Evolutionary conservation across 2,797 vertebrate species (phyloP).

Genomic region (Argyrosomus regius): DNA sequence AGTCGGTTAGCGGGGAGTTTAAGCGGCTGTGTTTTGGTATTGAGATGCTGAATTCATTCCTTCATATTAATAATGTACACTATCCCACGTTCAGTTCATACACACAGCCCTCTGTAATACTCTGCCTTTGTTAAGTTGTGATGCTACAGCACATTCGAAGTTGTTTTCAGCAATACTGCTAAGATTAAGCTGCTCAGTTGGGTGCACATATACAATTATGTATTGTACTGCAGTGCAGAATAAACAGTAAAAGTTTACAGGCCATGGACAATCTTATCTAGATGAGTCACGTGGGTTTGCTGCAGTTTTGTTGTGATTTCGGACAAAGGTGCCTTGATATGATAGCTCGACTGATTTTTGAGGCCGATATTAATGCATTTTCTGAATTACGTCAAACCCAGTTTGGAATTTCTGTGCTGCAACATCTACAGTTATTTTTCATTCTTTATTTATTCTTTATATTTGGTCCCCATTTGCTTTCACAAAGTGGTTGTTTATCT

Average conservation of each 20-base stretch:
- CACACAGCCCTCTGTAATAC: background rate
- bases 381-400: background rate
- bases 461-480: background rate
- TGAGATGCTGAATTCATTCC: background rate
- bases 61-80: background rate
- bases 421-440: background rate
- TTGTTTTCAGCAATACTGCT: background rate
- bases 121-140: background rate
- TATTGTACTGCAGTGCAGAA: background rate
- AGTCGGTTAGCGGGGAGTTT: background rate
- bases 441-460: background rate
- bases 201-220: slow-evolving; percentile 4
- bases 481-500: background rate
- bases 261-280: background rate
- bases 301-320: background rate
- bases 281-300: background rate
- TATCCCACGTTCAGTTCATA: background rate
- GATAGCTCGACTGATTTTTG: background rate
- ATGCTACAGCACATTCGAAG: background rate
- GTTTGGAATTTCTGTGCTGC: background rate
- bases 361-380: background rate
- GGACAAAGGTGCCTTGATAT: background rate
- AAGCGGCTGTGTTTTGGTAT: background rate
- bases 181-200: background rate
- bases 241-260: slow-evolving; percentile 1